phyloP scores from a whole-genome alignment of 2,113 vertebrate genomes.

The Dasyurus viverrinus region DNA sequence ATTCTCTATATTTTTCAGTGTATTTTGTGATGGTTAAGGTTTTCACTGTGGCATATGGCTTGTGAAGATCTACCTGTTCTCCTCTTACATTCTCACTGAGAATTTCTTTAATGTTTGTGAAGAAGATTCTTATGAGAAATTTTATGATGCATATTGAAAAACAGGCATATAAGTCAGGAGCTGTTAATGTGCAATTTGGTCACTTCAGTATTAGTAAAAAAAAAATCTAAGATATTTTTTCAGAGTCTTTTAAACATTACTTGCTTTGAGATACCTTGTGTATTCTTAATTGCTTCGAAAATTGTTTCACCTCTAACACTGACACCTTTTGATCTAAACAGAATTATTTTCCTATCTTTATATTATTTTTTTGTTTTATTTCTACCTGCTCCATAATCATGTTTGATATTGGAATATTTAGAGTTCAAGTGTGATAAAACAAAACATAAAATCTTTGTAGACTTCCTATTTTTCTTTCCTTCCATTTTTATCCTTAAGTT shows the following conservation, averaged over 20 bases:
- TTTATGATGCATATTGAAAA: not conserved
- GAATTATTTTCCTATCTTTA: too few relatives aligned
- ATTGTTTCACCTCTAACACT: too few relatives aligned
- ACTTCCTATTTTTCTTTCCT: too few relatives aligned
- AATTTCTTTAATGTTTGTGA: not conserved
- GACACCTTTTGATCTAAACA: too few relatives aligned
- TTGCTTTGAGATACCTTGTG: not conserved
- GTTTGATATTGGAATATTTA: too few relatives aligned
- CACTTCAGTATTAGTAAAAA: not conserved
- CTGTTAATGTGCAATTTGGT: not conserved
- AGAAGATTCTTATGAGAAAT: not conserved
- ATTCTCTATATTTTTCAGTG: not conserved
- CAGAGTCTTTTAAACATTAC: not conserved
- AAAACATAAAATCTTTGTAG: too few relatives aligned
- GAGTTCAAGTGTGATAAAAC: too few relatives aligned
- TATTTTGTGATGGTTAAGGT: not conserved
- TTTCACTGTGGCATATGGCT: not conserved
- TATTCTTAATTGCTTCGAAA: too few relatives aligned
- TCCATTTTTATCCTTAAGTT: too few relatives aligned
- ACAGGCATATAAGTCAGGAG: not conserved
- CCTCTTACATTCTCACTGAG: not conserved
- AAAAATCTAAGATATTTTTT: not conserved
- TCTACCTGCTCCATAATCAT: too few relatives aligned
- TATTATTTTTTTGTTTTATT: too few relatives aligned
- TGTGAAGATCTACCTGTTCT: not conserved